These are phyloP conservation scores for Scaptomyza flava DNA, from an alignment of 2,888 invertebrate species.

Conservation along the genomic window DNA sequence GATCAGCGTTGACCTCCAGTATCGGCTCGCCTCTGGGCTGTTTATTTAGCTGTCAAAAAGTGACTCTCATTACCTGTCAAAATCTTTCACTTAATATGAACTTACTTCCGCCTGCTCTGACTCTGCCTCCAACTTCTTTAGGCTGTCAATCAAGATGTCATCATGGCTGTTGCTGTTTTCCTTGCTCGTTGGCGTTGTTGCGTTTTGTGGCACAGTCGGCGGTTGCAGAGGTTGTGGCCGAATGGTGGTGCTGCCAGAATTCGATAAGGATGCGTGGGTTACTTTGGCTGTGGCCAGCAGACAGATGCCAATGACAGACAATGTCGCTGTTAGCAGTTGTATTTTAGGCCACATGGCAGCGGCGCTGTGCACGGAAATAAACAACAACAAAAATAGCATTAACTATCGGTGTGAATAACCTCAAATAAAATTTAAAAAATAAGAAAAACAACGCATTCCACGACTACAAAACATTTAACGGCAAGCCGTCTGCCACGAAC, in stretches of 20 bases:
- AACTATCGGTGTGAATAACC: slow-evolving; percentile 63
- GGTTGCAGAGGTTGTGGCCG: slow-evolving; percentile 67
- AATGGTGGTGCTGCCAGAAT: slow-evolving; percentile 31
- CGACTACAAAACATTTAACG: slow-evolving; percentile 35
- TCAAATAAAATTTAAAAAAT: slow-evolving; percentile 9
- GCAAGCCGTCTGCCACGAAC: slow-evolving; percentile 43
- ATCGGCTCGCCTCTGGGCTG: slow-evolving; percentile 30
- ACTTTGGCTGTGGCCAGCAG: slow-evolving; percentile 57
- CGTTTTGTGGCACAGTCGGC: slow-evolving; percentile 62
- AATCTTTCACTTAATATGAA: slow-evolving; percentile 55
- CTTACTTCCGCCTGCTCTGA: slow-evolving; percentile 64
- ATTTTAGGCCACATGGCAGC: slow-evolving; percentile 78
- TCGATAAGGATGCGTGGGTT: slow-evolving; percentile 26
- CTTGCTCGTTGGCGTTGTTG: slow-evolving; percentile 69
- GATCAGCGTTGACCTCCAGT: slow-evolving; percentile 43
- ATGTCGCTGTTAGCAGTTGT: slow-evolving; percentile 60
- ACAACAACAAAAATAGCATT: slow-evolving; percentile 32
- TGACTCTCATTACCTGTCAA: slow-evolving; percentile 69
- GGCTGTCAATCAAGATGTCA: slow-evolving; percentile 34
- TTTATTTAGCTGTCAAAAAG: slow-evolving; percentile 73
- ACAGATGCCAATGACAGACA: slow-evolving; percentile 73
- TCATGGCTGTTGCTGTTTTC: slow-evolving; percentile 42
- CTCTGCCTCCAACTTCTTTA: slow-evolving; percentile 32
- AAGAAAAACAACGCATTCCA: slow-evolving; percentile 35
- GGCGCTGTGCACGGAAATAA: slow-evolving; percentile 50